phyloP scores from a whole-genome alignment of 2,888 invertebrate species.

The Strigamia maritima region DNA sequence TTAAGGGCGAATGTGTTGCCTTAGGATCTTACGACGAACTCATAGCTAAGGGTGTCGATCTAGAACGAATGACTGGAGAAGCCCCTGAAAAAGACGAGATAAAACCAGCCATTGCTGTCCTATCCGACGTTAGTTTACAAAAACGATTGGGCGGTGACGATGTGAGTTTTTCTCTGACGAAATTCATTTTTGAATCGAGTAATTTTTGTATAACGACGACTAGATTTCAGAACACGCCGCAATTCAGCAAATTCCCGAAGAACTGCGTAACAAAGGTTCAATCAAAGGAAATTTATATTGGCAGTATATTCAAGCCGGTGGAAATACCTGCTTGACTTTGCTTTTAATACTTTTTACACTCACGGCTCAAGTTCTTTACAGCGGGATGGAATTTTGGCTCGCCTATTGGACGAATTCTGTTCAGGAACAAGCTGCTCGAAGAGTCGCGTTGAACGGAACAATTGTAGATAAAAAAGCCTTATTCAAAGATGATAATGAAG shows the following conservation, averaged over 20 bases:
- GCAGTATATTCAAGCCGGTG: conserved; percentile 69
- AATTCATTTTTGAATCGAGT: not conserved
- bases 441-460: not conserved
- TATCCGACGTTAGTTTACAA: not conserved
- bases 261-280: not conserved
- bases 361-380: conserved; percentile 66
- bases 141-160: not conserved
- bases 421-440: not conserved
- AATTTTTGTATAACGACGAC: not conserved
- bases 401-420: conserved; percentile 60
- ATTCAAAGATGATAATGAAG: conserved; percentile 8
- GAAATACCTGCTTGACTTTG: conserved; percentile 58
- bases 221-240: not conserved
- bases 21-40: conserved; percentile 39
- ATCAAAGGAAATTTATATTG: conserved; percentile 62
- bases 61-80: not conserved
- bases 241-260: not conserved
- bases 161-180: not conserved
- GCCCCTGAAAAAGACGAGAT: not conserved
- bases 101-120: not conserved
- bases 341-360: conserved; percentile 60
- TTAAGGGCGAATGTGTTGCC: conserved; percentile 40
- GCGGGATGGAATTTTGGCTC: conserved; percentile 73
- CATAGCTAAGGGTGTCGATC: not conserved
- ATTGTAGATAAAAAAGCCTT: not conserved